Base-by-base conservation (phyloP, 1,140 invertebrate species). In the Drosophila bifasciata region DNA sequence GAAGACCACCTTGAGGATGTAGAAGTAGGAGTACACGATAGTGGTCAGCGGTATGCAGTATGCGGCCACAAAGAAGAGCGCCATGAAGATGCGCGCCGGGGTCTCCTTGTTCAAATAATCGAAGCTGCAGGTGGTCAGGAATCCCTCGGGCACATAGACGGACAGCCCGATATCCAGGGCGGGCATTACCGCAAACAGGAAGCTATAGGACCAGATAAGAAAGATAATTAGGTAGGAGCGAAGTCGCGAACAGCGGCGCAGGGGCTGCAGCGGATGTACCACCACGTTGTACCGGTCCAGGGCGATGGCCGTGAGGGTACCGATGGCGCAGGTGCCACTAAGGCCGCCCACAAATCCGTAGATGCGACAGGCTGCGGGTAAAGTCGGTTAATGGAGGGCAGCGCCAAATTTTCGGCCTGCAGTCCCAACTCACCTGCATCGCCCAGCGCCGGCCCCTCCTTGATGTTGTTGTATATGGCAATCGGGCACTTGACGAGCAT, bases 121-220 rank as follows among this genome's bases (percentile, higher is more conserved):
- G 72, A 96, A 97, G 64, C 95, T 96, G 91, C 96, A 97, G 71
- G 95, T 96, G 5, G 95, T 96, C 48, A 96, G 91, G 66, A 94
- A 96, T 5, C 95, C 95, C 92, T 97, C 96, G 1, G 96, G 95
- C 9, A 96, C 94, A 91, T 96, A 97, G 5, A 92, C 92, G 4
- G 95, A 94, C 11, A 95, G 92, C 5, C 95, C 95, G 21, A 96
- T 93, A 69, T 94, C 93, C 41, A 95, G 78, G 0, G 95, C 92
- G 0, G 96, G 96, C 48, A 96, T 93, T 1, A 93, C 79, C 1
- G 95, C 92, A 79, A 96, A 96, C 13, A 93, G 68, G 1, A 92
- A 86, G 0, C 95, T 94, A 90, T 96, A 96, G n/a, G 94, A 67
- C 96, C 96, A 97, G 39, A 94, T 93, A 16, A 94, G 86, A 0